These are phyloP conservation scores for Setophaga kirtlandii DNA, from an alignment of 2,113 vertebrate species.

Conservation along the genomic window DNA sequence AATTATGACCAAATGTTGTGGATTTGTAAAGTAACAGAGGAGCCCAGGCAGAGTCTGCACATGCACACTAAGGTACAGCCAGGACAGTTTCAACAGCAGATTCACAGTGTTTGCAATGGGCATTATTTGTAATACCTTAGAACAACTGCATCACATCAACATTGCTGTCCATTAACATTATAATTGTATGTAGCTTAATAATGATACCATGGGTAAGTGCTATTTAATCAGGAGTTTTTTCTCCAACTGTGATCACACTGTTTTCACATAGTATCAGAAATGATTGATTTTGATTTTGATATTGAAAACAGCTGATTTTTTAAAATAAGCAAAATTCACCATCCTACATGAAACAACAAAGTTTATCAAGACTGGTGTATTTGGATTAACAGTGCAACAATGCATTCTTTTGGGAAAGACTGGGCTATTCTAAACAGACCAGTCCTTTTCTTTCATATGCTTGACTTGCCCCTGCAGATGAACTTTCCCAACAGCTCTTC, in stretches of 20 bases:
- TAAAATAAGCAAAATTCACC: neutral
- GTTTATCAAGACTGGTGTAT: neutral
- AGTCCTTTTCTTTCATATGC: neutral
- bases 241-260: neutral
- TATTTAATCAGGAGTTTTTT: neutral
- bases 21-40: neutral
- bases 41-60: neutral
- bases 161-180: neutral
- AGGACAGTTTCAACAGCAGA: neutral
- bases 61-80: neutral
- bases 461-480: neutral
- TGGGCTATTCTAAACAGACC: neutral
- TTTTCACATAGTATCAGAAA: neutral
- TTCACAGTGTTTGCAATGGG: fast-evolving
- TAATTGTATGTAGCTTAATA: neutral
- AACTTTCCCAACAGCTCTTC: neutral
- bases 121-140: neutral
- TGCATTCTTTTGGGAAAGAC: neutral
- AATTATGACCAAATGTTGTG: neutral
- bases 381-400: neutral
- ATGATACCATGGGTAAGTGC: fast-evolving
- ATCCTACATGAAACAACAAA: neutral
- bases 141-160: neutral
- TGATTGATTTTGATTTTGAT: neutral
- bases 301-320: neutral